Evolutionary conservation across 2,888 invertebrate species (phyloP), one percentile per base, ranked within the genome.

Genomic region (Brenthis daphne): DNA sequence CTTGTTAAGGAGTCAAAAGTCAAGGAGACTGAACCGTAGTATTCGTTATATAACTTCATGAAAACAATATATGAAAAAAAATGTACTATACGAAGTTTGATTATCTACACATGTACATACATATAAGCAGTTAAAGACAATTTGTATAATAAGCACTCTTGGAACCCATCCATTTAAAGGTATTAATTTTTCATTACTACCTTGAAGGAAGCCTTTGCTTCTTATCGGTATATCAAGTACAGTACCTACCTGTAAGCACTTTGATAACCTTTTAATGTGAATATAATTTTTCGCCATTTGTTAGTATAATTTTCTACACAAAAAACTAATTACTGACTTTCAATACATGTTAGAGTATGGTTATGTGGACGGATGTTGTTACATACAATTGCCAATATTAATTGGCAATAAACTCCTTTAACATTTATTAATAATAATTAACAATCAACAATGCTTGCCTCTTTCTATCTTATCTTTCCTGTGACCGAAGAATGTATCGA

Each of bases 221-320:
- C 53, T 68, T 68, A 65, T 47, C 37, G 11, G 48, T 43, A 68
- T 68, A 65, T 68, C 65, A 65, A 70, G 54, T 55, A 56, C 65
- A 6, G 6, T 20, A 29, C 24, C 29, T 48, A 58, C 29, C 20
- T 20, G 20, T 1, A 11, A 48, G 5, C 50, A 33, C 3, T 33
- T 58, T 60, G 58, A 60, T 50, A 60, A 60, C 29, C 48, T 33
- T 33, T 60, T 29, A 11, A 14, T 50, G 33, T 43, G 37, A 2
- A 43, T 60, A n/a, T 50, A 33, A 50, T 8, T n/a, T 16, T 33
- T 24, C 50, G 50, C n/a, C 12, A 60, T 50, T 60, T 16, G 29
- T 6, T 12, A 11, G 50, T 50, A 60, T 29, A 50, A 60, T 60
- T 60, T 29, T 8, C 5, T 58, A 12, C 4, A 20, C n/a, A 60